Base-by-base conservation (phyloP, 2,888 invertebrate genomes). In the Tricholauxania praeusta region DNA sequence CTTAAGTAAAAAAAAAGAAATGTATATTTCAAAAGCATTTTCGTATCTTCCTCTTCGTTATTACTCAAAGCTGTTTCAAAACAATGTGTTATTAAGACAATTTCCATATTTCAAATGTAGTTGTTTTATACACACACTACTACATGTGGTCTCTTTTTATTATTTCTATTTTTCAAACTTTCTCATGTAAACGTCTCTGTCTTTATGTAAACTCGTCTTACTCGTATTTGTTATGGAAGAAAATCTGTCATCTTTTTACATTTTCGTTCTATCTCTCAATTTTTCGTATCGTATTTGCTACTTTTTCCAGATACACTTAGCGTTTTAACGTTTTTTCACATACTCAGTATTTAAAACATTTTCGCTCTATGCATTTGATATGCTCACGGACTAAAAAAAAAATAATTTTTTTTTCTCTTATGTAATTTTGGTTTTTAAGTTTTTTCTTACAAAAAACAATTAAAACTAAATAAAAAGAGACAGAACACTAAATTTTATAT, bases 401-500 rank as follows among this genome's bases (percentile, higher is more conserved):
- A 5, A 49, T 10, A 12, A 63, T 67, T 75, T 75, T 39, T 48
- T 59, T 48, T 47, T 22, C 47, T 19, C 22, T 64, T 28, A 39
- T 72, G 19, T 28, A 49, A 64, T 53, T 59, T 47, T 48, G 62
- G 39, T 47, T 47, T 12, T 12, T 47, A 12, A n/a, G 19, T 47
- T 47, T 47, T 32, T 47, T 10, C 22, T 17, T 47, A 63, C 15
- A 66, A 71, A 66, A 17, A 57, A 22, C 32, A 71, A 69, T 28
- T 74, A 73, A 73, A 74, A 67, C 73, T 73, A 52, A 39, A 67
- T 70, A 75, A 72, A 75, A 71, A 62, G 70, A 76, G 74, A 76
- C 73, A 79, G 66, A 77, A 79, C 79, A 80, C 82, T 78, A 76
- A 78, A 77, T 83, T 82, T 83, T 83, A 82, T 82, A 79, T 84